Base-by-base conservation (phyloP, 1,140 invertebrate species). In the Drosophila equinoxialis region DNA sequence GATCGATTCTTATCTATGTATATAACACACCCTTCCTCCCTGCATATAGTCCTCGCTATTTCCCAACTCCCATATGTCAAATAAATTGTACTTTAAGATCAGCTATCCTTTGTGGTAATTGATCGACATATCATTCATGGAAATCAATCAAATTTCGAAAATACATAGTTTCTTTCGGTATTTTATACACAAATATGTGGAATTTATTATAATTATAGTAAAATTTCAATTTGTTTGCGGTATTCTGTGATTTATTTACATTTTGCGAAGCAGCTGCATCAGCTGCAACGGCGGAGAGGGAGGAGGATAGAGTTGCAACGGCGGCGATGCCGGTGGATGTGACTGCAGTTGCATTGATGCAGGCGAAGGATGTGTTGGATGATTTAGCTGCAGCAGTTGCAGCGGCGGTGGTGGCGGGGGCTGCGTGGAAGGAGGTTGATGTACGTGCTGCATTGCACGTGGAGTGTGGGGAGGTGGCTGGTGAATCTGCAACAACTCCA, bases 181-280 rank as follows among this genome's bases (percentile, higher is more conserved):
- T 58, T 58, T 58, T 37, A 35, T 58, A 35, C 14, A 58, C 14
- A 35, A 37, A 58, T 37, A 58, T 37, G 30, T 58, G 37, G n/a
- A 58, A 58, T 17, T 57, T 30, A 57, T 58, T 58, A 37, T 17
- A 20, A 2, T 37, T 58, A 37, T 37, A 37, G 0, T 37, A 37
- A 35, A 6, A 58, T 58, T 37, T 37, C 8, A 58, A 7, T 37
- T 58, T 35, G 3, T 8, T 37, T 51, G 4, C 7, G 35, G 17
- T 58, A 26, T 4, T 0, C 0, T 26, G 23, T 0, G 3, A 4
- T 17, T 58, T 58, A 35, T 58, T 58, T 58, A 58, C 57, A 58
- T 37, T 20, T 58, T 58, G 13, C 57, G 57, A 1, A 58, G 57
- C 57, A 58, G 30, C 57, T 58, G 57, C 57, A 58, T 17, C 57